Evolutionary conservation across 2,797 vertebrate genomes (phyloP).

Genomic region (Semaprochilodus insignis): DNA sequence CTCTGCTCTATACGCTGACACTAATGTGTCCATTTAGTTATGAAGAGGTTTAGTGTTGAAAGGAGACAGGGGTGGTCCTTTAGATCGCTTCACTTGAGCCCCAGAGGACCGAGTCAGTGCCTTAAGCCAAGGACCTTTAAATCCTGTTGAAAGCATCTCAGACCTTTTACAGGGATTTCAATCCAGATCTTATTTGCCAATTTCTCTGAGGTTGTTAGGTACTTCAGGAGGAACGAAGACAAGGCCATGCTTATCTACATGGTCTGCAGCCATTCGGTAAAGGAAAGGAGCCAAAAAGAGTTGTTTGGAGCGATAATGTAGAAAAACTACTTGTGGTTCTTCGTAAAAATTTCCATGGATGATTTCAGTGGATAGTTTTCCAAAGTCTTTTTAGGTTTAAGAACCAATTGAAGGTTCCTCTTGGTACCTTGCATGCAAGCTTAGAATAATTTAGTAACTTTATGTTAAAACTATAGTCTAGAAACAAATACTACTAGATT

Average conservation of each 20-base stretch:
- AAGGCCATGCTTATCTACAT: neutral
- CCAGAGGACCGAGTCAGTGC: neutral
- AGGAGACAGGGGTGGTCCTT: neutral
- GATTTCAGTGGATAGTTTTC: too few relatives aligned
- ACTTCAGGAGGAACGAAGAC: neutral
- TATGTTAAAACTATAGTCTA: too few relatives aligned
- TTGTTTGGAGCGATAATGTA: neutral
- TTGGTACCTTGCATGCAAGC: too few relatives aligned
- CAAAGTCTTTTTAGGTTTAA: too few relatives aligned
- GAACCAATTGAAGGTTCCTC: too few relatives aligned
- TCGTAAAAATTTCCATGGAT: too few relatives aligned
- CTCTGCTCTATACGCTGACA: neutral
- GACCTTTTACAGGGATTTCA: constrained; percentile 4
- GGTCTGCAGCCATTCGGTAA: neutral
- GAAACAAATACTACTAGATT: too few relatives aligned
- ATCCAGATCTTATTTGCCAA: neutral
- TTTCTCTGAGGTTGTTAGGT: constrained; percentile 1
- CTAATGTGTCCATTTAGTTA: constrained; percentile 24
- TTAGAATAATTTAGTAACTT: too few relatives aligned
- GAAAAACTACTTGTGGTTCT: neutral
- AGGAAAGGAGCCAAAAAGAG: neutral
- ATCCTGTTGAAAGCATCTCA: neutral
- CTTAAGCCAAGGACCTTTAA: neutral
- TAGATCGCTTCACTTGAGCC: neutral
- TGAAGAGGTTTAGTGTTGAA: neutral